Evolutionary conservation across 2,113 vertebrate genomes (phyloP), one percentile per base, ranked within the genome.

Genomic region (Scomber colias): DNA sequence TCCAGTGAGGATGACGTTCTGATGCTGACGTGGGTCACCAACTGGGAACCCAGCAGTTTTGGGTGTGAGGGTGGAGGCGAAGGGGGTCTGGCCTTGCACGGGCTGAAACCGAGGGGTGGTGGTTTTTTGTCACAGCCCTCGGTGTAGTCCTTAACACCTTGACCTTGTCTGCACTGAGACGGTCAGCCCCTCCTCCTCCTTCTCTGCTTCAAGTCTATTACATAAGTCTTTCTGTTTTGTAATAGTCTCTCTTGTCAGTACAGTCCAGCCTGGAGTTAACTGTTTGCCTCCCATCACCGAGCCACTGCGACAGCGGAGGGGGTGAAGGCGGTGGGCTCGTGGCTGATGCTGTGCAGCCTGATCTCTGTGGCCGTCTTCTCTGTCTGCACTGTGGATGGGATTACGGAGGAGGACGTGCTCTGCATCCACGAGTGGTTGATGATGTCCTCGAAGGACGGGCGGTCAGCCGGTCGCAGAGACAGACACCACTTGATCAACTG

Each of bases 351-450:
- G 94, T 97, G 97, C 85, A 99, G 94, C 54, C 96, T 89, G 89
- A 98, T 96, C 92, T 97, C 97, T 0, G 95, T 80, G 0, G 91
- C 74, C 0, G 87, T 95, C 94, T 87, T 96, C 87, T 92, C 91
- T 0, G 79, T 75, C 79, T 87, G 89, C 57, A 62, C 55, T 0
- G 71, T 19, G 48, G 84, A 30, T 0, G 75, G 75, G 13, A 82
- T 59, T 0, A 64, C 59, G 10, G 96, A 89, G 40, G 96, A 88
- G 3, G 95, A 85, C 0, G 95, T 87, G 59, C 85, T 93, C 90
- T 98, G 97, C 96, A 99, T 96, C 98, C 98, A 99, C 0, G 96
- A 83, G 87, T 99, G 98, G 79, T 97, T 97, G 90, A 97, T 90
- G 72, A 99, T 95, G 73, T 98, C 98, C 89, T 99, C 97, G 1